Evolutionary conservation across 2,888 invertebrate genomes (phyloP).

Genomic region (Meiosimyza platycephala): DNA sequence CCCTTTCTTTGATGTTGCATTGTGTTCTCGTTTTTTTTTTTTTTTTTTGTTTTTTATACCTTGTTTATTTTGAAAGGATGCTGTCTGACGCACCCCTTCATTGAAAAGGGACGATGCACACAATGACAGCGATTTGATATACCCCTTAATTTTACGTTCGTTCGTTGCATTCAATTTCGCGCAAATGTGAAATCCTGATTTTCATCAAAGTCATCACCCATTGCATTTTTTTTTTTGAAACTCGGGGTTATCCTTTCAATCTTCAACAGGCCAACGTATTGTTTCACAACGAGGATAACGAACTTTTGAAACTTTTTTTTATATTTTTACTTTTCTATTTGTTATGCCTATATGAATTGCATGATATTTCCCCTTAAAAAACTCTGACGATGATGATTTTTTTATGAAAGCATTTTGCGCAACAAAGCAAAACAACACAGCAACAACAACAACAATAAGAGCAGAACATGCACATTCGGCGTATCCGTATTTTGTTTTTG

Average conservation of each 20-base stretch:
- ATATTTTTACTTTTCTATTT: slow-evolving; percentile 7
- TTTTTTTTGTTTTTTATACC: too few relatives aligned
- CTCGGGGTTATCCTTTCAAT: slow-evolving; percentile 27
- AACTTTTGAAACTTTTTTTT: slow-evolving; percentile 21
- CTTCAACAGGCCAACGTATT: slow-evolving; percentile 10
- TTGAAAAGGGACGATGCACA: slow-evolving; percentile 24
- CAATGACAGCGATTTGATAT: slow-evolving; percentile 7
- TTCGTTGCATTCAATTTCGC: background rate
- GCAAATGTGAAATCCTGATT: slow-evolving; percentile 29
- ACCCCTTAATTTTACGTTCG: slow-evolving; percentile 14
- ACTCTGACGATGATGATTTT: background rate
- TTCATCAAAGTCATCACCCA: slow-evolving; percentile 38
- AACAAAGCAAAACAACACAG: too few relatives aligned
- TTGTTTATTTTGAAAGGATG: slow-evolving; percentile 22
- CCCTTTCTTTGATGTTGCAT: too few relatives aligned
- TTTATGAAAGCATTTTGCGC: background rate
- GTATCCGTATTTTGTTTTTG: background rate
- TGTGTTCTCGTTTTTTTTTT: too few relatives aligned
- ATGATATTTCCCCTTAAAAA: slow-evolving; percentile 1
- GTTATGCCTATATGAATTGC: background rate
- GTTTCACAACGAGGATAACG: slow-evolving; percentile 31
- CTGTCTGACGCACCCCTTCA: slow-evolving; percentile 37
- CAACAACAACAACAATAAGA: too few relatives aligned
- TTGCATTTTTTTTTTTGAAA: slow-evolving; percentile 28
- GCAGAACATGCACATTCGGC: background rate